Percentiles rank a stretch among this genome's conserved stretches.
Conservation (phyloP, 2,797 vertebrate species). For the Tokudaia tokunoshimensis region DNA sequence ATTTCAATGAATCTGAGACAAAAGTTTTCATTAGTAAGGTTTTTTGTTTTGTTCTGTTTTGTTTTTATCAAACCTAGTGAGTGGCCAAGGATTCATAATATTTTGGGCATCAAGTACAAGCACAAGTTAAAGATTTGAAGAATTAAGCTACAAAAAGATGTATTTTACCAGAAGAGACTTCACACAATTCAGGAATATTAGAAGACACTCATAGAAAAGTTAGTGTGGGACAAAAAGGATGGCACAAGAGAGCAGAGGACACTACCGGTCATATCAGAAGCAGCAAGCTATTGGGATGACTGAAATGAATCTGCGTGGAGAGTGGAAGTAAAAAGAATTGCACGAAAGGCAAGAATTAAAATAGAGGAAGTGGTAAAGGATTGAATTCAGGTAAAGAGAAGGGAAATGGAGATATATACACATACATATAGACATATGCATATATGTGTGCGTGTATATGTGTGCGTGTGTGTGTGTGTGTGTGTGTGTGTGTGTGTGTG, state of each 20-base stretch:
- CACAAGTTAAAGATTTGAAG: background rate
- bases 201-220: background rate
- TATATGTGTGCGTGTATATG: accelerated
- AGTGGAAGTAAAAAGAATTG: background rate
- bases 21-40: background rate
- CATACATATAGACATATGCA: too few relatives aligned
- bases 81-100: background rate
- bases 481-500: too few relatives aligned
- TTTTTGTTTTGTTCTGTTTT: background rate
- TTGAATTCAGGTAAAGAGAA: background rate
- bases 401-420: background rate
- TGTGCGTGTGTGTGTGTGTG: too few relatives aligned
- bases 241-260: background rate
- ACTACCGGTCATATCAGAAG: background rate
- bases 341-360: background rate
- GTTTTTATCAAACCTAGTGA: background rate
- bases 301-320: background rate
- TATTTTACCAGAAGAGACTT: constrained; percentile 21
- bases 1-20: background rate
- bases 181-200: background rate
- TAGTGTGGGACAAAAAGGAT: background rate
- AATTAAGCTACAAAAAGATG: background rate
- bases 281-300: background rate
- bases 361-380: background rate
- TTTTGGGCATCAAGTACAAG: background rate